Evolutionary conservation across 2,797 vertebrate species (phyloP), one percentile per base, ranked within the genome.

Genomic region (Clarias platycephalus): DNA sequence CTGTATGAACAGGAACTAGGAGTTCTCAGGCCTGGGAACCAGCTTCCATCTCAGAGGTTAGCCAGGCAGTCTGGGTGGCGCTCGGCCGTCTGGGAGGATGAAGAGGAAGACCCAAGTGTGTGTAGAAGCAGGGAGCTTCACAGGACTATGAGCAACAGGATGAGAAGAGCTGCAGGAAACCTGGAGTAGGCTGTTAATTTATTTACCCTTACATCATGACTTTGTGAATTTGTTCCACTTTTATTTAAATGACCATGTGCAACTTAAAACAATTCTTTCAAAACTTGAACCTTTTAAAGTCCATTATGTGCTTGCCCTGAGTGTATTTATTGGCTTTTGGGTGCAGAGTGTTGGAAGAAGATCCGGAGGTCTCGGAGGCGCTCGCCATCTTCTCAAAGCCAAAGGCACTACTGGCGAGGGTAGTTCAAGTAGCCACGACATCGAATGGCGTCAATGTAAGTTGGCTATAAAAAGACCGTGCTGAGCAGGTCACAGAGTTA

Each of bases 391-490:
- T 99, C 90, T 95, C 96, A 0, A 94, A 96, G 24, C 95, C 98
- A 24, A 99, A 97, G 92, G 94, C 93, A 24, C 95, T 98, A 10
- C 91, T 99, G 71, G 90, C 88, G 24, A 95, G 92, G 60, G 96
- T 98, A 86, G 90, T 99, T 84, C 97, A 98, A 91, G 94, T 95
- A 44, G 98, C 97, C 49, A 96, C 95, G 0, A 96, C 97, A 0
- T 93, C 96, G 24, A 91, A 91, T 83, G 95, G 92, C 15, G 84
- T 93, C 72, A 94, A 91, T 93, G 98, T 98, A 86, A 28, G 94
- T 93, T 15, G 49, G 49, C 49, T 53, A 0, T 53, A 53, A 18
- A 20, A 20, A 6, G n/a, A 40, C 83, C 31, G 37, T 66, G 20
- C 2, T 7, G 57, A 49, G 55, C 15, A n/a, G 7, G 31, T 77